Percentiles rank a stretch among this genome's conserved stretches.
phyloP scores from a whole-genome alignment of 2,888 invertebrate genomes.

The Leptopilina drosophilae region DNA sequence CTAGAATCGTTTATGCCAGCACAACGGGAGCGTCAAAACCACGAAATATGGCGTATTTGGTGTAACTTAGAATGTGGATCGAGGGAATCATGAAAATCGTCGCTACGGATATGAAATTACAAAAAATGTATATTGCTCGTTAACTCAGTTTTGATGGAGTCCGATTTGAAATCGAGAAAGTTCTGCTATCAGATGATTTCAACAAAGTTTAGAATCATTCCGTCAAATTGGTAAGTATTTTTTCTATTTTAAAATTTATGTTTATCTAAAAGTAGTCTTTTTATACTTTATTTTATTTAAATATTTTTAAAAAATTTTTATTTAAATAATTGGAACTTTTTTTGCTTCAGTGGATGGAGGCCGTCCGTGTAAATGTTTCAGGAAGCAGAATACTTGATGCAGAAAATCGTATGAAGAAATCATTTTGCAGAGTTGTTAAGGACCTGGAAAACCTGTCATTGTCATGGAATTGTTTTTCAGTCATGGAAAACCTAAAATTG shows the following conservation, averaged over 20 bases:
- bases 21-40: conserved; percentile 99
- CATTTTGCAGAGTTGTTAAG: conserved; percentile 84
- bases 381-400: conserved; percentile 95
- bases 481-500: too few relatives aligned
- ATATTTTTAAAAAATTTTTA: not conserved
- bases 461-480: too few relatives aligned
- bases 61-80: conserved; percentile 99
- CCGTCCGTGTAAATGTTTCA: conserved; percentile 93
- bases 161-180: conserved; percentile 97
- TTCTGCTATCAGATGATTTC: conserved; percentile 91
- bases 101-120: conserved; percentile 99
- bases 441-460: too few relatives aligned
- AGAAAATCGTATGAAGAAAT: conserved; percentile 95
- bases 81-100: conserved; percentile 99
- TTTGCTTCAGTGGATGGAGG: conserved; percentile 91
- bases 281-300: not conserved
- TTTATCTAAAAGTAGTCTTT: too few relatives aligned
- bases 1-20: conserved; percentile 96
- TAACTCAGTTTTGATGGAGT: conserved; percentile 99
- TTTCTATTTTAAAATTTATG: not conserved
- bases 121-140: conserved; percentile 99
- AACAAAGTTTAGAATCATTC: conserved; percentile 94
- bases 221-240: conserved; percentile 85
- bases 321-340: conserved; percentile 8
- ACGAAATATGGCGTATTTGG: conserved; percentile 99